phyloP scores from a whole-genome alignment of 2,797 vertebrate genomes.

The Somateria mollissima region DNA sequence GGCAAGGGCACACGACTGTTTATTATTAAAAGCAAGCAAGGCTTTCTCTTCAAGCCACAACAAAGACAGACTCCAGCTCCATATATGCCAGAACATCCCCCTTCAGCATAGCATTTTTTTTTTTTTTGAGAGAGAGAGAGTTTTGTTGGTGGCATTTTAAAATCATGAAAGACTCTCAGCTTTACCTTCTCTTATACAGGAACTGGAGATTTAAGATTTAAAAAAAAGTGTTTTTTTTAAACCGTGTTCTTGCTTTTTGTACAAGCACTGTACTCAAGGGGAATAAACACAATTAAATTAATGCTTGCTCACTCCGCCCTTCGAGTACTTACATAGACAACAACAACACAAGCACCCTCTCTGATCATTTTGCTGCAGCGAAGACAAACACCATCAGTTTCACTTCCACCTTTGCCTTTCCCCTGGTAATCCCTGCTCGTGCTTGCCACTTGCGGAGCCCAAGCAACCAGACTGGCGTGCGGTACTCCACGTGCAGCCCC shows the following conservation, averaged over 20 bases:
- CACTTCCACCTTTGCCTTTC: not conserved
- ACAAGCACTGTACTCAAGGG: not conserved
- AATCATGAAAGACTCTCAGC: not conserved
- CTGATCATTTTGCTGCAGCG: not conserved
- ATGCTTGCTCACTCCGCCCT: not conserved
- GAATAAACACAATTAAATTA: not conserved
- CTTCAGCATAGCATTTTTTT: not conserved
- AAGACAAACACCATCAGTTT: not conserved
- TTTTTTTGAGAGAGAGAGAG: not conserved
- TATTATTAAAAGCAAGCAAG: not conserved
- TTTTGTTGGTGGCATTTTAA: not conserved
- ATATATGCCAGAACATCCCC: not conserved
- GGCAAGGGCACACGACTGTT: slow-evolving; percentile 8
- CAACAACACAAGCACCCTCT: not conserved
- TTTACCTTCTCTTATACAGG: not conserved
- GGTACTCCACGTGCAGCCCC: rapidly evolving
- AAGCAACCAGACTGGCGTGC: rapidly evolving
- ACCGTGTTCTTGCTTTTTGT: not conserved
- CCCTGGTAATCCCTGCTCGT: not conserved
- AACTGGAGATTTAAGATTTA: not conserved
- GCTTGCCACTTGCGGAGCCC: not conserved
- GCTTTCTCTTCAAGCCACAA: slow-evolving; percentile 28
- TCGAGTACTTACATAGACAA: not conserved
- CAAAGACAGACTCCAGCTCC: not conserved
- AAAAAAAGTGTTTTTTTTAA: not conserved